Evolutionary conservation across 2,113 vertebrate genomes (phyloP).

Genomic region (Oreotragus oreotragus): DNA sequence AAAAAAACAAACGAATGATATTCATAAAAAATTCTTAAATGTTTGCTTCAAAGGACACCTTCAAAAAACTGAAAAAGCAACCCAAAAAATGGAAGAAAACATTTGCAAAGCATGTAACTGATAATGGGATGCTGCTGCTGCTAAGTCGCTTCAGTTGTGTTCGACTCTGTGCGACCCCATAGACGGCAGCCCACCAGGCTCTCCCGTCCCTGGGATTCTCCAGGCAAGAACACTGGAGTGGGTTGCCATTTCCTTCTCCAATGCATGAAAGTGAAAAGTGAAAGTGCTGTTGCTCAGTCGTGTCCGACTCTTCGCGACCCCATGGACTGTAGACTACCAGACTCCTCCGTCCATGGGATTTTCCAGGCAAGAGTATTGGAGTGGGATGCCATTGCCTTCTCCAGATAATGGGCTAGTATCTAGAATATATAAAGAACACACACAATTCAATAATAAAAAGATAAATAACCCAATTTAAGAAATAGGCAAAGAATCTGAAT

Average conservation of each 20-base stretch:
- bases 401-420: background rate
- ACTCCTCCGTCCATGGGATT: background rate
- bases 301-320: background rate
- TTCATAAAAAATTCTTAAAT: background rate
- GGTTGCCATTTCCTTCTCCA: background rate
- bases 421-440: background rate
- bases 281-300: background rate
- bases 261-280: background rate
- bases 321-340: background rate
- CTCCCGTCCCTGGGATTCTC: background rate
- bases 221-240: background rate
- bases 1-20: background rate
- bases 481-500: background rate
- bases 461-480: background rate
- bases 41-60: background rate
- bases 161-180: accelerated
- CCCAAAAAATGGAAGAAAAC: background rate
- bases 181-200: background rate
- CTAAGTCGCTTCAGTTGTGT: background rate
- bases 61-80: background rate
- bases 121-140: background rate
- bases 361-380: background rate
- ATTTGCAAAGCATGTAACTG: background rate
- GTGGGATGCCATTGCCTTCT: background rate
- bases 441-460: background rate